Evolutionary conservation across 2,113 vertebrate species (phyloP), one percentile per base, ranked within the genome.

Genomic region (Thalassoma bifasciatum): DNA sequence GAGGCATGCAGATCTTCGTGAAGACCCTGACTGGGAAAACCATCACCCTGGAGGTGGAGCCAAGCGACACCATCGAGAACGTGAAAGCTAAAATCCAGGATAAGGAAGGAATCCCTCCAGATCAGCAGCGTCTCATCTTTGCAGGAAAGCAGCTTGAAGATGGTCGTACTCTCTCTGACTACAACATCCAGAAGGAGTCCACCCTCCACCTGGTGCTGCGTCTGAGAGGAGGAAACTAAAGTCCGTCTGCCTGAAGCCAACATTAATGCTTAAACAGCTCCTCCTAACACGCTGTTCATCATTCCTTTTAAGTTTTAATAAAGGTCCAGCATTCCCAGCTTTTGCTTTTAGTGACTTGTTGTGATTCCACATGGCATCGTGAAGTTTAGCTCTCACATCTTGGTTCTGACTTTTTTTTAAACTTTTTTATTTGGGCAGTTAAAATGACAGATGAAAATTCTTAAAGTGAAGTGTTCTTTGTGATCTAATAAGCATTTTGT

Each of bases 1-100:
- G 81, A 47, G 79, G 78, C 0, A 75, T 75, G 77, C 68, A 79
- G 68, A 79, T 79, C 61, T 79, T 79, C 1, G 76, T 79, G n/a
- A 72, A 72, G 63, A 79, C 69, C 26, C 69, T 79, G 11, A 79
- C 77, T 6, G 69, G 69, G 0, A 79, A 79, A 61, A 72, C 68
- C 68, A 79, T 72, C 62, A 66, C 61, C 16, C 62, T 79, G 47
- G 61, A 79, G 54, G 61, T 72, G 2, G 76, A 79, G 49, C 63
- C 69, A 1, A 73, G 63, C 5, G 69, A 79, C 63, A 79, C 56
- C 50, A 73, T 72, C 2, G 77, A 73, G 4, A 73, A 67, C 2
- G 60, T 78, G 2, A 78, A 78, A 5, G 64, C 73, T 2, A 77
- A 77, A 12, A 69, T 77, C 66, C 74, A 77, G 47, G 68, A 79